A percentile compares a stretch with the other conserved stretches of the same genome.
Conservation (phyloP, 2,113 vertebrate genomes). For the Theristicus caerulescens region DNA sequence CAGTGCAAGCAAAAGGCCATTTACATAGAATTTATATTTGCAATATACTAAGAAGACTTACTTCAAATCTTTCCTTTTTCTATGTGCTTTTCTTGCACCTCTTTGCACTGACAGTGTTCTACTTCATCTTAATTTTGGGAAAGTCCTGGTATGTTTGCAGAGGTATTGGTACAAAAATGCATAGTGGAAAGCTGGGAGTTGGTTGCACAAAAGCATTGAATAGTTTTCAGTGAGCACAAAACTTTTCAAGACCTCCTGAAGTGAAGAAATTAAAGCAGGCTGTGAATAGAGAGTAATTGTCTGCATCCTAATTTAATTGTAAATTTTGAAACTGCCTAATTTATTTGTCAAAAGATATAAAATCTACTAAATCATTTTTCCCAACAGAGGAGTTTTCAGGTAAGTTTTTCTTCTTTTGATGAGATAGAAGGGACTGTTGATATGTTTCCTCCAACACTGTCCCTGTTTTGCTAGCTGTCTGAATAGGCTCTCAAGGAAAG, state of each 20-base stretch:
- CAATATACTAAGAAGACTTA: not conserved
- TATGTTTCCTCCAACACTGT: not conserved
- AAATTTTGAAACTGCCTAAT: not conserved
- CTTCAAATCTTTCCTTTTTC: not conserved
- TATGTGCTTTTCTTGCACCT: not conserved
- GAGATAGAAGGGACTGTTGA: not conserved
- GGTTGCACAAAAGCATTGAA: not conserved
- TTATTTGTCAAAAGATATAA: not conserved
- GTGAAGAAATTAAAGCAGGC: not conserved
- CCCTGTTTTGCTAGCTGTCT: not conserved
- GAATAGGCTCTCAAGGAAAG: not conserved
- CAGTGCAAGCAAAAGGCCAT: not conserved
- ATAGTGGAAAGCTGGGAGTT: not conserved
- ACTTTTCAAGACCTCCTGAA: not conserved
- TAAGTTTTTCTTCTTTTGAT: not conserved
- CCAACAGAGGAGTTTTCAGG: not conserved
- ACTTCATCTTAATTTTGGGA: not conserved
- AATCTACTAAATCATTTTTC: not conserved
- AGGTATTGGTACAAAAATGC: not conserved
- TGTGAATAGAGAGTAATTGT: not conserved
- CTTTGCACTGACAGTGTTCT: not conserved
- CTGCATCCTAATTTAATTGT: not conserved
- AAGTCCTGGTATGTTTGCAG: not conserved
- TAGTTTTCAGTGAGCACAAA: not conserved
- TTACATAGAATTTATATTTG: not conserved